A percentile compares a stretch with the other conserved stretches of the same genome.
Conservation (phyloP, 2,888 invertebrate genomes). For the Blastobasis lacticolella region DNA sequence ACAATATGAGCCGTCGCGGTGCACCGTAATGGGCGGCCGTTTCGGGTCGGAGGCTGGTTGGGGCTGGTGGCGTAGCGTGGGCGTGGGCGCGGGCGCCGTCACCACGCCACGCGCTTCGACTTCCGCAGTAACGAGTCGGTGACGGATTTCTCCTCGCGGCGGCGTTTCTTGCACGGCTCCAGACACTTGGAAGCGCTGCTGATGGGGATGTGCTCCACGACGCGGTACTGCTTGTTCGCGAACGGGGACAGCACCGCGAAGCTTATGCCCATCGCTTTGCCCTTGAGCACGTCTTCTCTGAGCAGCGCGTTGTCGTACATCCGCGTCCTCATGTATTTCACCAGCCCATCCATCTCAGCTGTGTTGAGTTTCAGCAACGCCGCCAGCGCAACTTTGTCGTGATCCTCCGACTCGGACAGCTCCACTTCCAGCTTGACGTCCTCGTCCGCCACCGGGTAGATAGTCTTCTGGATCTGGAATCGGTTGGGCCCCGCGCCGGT, state of each 20-base stretch:
- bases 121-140: conserved; percentile 38
- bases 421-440: conserved; percentile 55
- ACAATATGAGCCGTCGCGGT: conserved; percentile 41
- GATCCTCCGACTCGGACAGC: conserved; percentile 52
- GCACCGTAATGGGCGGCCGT: conserved; percentile 42
- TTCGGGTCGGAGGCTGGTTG: conserved; percentile 21
- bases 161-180: conserved; percentile 35
- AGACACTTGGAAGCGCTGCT: conserved; percentile 35
- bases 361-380: conserved; percentile 46
- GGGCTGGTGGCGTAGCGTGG: too few relatives aligned
- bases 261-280: conserved; percentile 48
- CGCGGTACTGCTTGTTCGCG: conserved; percentile 48
- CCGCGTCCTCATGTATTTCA: conserved; percentile 47
- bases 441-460: conserved; percentile 46
- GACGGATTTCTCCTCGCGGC: conserved; percentile 38
- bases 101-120: conserved; percentile 29
- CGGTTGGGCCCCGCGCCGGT: conserved; percentile 59
- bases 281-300: conserved; percentile 49
- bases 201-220: conserved; percentile 50
- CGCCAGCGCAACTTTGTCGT: conserved; percentile 58
- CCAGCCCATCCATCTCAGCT: conserved; percentile 40
- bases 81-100: too few relatives aligned
- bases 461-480: conserved; percentile 54
- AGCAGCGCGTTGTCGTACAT: conserved; percentile 40
- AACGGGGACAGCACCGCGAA: conserved; percentile 52